Base-by-base conservation (phyloP, 2,888 invertebrate genomes). In the Suillia variegata region DNA sequence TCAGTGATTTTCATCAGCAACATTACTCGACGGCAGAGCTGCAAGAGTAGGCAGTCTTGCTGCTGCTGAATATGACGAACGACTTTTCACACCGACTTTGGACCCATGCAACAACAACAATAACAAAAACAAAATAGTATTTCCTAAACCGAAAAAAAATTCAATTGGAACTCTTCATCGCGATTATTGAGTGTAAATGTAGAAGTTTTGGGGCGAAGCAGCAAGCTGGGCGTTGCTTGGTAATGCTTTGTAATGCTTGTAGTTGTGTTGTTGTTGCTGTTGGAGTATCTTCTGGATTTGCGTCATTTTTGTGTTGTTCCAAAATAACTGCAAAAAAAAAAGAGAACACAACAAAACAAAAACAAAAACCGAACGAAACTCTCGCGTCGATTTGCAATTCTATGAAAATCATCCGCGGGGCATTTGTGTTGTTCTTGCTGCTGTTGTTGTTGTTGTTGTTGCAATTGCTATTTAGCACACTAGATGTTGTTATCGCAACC, bases 1-100 rank as follows among this genome's bases (percentile, higher is more conserved):
- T 45, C 45, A 45, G 18, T 45, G 45, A 45, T 45, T 38, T 38
- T 8, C 45, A 45, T 45, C 45, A 45, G 45, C 45, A 45, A 45
- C 45, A 45, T 20, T 13, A 13, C 5, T 13, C 26, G 38, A 13
- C 38, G 10, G 26, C 26, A 26, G 26, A 10, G 26, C 6, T 10
- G 10, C 26, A 26, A 26, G n/a, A n/a, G n/a, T n/a, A n/a, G n/a
- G 26, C 10, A 10, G 26, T 26, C 6, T 10, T 26, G 10, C 38
- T 38, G 38, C n/a, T 38, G 38, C n/a, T 38, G 38, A 38, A 38
- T 38, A 38, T 38, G 38, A 38, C 38, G 38, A 38, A 38, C 15
- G 38, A 38, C 15, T 38, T 26, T 26, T 26, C 26, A 26, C 26
- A 26, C 26, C 26, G 26, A 26, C 26, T 26, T 26, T 26, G 5